These are phyloP conservation scores for Neuroscelio doddi DNA, from an alignment of 2,888 invertebrate genomes.

Conservation along the genomic window DNA sequence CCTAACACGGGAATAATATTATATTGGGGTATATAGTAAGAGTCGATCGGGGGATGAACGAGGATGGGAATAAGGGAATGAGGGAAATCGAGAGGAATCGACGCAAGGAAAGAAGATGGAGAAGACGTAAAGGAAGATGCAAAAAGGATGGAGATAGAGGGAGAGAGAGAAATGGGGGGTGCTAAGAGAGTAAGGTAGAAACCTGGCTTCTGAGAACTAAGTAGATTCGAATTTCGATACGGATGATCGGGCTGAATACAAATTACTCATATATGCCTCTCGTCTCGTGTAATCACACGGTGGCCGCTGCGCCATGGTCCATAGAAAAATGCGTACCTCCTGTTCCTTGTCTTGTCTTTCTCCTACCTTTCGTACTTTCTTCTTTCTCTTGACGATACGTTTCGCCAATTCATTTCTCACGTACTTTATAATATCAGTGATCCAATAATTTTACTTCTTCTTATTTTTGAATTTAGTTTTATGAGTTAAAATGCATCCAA, in stretches of 20 bases:
- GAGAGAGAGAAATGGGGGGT: conserved; percentile 41
- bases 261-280: conserved; percentile 71
- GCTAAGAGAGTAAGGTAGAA: conserved; percentile 48
- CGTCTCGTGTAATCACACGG: conserved; percentile 70
- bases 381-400: conserved; percentile 32
- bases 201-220: conserved; percentile 71
- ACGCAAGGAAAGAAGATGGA: conserved; percentile 31
- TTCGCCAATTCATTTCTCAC: conserved; percentile 19
- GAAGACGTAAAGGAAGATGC: conserved; percentile 21
- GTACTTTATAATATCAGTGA: conserved; percentile 1
- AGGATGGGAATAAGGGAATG: conserved; percentile 31
- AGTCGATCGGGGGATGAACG: conserved; percentile 40
- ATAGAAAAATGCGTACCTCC: conserved; percentile 66
- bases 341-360: conserved; percentile 51
- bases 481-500: no score
- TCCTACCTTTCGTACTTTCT: conserved; percentile 14
- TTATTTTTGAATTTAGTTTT: no score
- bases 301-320: conserved; percentile 66
- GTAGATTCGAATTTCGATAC: conserved; percentile 73
- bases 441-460: background rate
- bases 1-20: conserved; percentile 72
- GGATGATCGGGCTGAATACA: conserved; percentile 73
- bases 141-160: conserved; percentile 34
- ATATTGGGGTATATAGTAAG: conserved; percentile 67
- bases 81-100: conserved; percentile 35